Evolutionary conservation across 2,888 invertebrate genomes (phyloP).

Genomic region (Nineta flava): DNA sequence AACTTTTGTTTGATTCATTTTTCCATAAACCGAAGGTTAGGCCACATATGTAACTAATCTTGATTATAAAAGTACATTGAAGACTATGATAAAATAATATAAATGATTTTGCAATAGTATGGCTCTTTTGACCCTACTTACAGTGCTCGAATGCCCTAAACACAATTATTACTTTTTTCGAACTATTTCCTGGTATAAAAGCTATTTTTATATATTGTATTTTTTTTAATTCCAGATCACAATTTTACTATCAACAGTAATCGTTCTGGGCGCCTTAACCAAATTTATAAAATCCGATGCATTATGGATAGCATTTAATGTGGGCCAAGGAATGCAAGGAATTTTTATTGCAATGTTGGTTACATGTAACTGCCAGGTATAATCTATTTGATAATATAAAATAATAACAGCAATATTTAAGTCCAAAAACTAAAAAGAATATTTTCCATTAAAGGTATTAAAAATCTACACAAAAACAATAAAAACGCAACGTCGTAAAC

Average conservation of each 20-base stretch:
- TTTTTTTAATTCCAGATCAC: conserved; percentile 24
- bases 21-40: no score
- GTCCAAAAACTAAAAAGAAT: not conserved
- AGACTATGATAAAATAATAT: no score
- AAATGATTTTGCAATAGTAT: no score
- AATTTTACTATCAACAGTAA: conserved; percentile 23
- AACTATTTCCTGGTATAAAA: no score
- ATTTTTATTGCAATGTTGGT: conserved; percentile 43
- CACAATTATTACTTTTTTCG: no score
- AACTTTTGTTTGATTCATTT: no score
- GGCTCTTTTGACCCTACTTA: no score
- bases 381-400: no score
- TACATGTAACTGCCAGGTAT: conserved; percentile 40
- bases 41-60: no score
- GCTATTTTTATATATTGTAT: no score
- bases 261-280: conserved; percentile 25
- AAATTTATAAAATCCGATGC: conserved; percentile 25
- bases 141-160: no score
- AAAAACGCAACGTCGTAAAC: conserved; percentile 17
- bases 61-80: no score
- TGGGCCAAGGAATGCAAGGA: conserved; percentile 36
- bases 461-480: conserved; percentile 26
- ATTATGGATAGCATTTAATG: conserved; percentile 30
- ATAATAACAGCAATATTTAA: not conserved
- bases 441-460: conserved; percentile 16